Evolutionary conservation across 1,140 invertebrate species (phyloP).

Genomic region (Trachelipus rathkii): DNA sequence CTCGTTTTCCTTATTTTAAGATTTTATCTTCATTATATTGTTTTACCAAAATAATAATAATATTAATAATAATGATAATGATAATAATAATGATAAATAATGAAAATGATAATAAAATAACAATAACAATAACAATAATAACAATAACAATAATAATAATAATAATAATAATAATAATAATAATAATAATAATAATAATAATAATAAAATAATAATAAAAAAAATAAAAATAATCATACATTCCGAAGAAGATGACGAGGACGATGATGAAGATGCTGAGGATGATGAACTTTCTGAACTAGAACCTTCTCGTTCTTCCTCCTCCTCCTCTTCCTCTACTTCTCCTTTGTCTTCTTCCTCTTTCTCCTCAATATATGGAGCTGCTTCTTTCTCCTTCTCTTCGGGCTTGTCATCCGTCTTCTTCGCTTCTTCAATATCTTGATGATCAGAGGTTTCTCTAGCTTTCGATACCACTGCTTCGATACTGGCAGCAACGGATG

Average conservation of each 20-base stretch:
- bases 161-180: no score
- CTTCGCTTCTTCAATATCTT: not conserved
- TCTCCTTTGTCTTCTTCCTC: conserved; percentile 21
- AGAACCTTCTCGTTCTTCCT: not conserved
- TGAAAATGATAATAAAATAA: no score
- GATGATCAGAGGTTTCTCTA: conserved; percentile 42
- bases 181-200: no score
- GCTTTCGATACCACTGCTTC: conserved; percentile 58
- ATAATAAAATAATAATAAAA: no score
- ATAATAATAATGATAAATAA: no score
- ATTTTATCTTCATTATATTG: no score
- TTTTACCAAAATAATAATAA: no score
- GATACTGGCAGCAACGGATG: conserved; percentile 53
- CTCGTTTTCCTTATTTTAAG: no score
- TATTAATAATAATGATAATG: no score
- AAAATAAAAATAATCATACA: no score
- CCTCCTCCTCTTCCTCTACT: conserved; percentile 24
- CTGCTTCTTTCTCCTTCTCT: conserved; percentile 48
- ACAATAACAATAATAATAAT: no score
- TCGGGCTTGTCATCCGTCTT: not conserved
- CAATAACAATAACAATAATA: no score
- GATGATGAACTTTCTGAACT: not conserved
- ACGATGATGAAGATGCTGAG: not conserved
- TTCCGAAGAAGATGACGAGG: not conserved
- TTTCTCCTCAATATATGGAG: conserved; percentile 12